Base-by-base conservation (phyloP, 2,888 invertebrate species). In the Tetheella fluctuosa region DNA sequence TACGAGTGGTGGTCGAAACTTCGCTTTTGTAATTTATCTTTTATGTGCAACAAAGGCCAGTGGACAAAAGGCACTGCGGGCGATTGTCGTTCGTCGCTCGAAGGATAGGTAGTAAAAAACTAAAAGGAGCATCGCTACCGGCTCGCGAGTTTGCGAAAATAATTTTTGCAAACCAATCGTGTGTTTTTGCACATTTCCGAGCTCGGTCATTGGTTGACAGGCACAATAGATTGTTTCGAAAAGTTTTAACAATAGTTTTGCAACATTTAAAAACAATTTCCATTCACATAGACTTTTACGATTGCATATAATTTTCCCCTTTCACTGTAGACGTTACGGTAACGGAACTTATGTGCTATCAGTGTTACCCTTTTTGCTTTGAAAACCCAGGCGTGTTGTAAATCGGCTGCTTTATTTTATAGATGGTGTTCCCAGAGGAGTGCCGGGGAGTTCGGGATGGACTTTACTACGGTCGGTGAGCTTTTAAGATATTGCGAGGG, bases 351-450 rank as follows among this genome's bases (percentile, higher is more conserved):
- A 85, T 81, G 84, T 84, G 80, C 84, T 89, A 89, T 89, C 87
- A 88, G 84, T 86, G 88, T 85, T 83, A 84, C 85, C 86, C 88
- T 88, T 87, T 87, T 82, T 79, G 78, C 77, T 78, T 85, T 88
- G 84, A 87, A 90, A 81, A 87, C 87, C 87, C 86, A 75, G 76
- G 84, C 83, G 89, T 86, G 86, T 88, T 88, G 84, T 93, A 91
- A 92, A 93, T 90, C 87, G 90, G 88, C 84, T 91, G 88, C 77
- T 92, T 93, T 93, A 91, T 93, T 91, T 93, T 93, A 90, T 90
- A 93, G 93, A 77, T 84, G 89, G 83, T 80, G 87, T 70, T 89
- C 88, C 88, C 89, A 61, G 73, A 79, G 88, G 87, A 84, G 83
- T 71, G 67, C 69, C 68, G 78, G 80, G 79, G 79, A 65, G 78